A percentile compares a stretch with the other conserved stretches of the same genome.
phyloP scores from a whole-genome alignment of 64 coral and sea anemone genomes.

The Montipora efflorescens region DNA sequence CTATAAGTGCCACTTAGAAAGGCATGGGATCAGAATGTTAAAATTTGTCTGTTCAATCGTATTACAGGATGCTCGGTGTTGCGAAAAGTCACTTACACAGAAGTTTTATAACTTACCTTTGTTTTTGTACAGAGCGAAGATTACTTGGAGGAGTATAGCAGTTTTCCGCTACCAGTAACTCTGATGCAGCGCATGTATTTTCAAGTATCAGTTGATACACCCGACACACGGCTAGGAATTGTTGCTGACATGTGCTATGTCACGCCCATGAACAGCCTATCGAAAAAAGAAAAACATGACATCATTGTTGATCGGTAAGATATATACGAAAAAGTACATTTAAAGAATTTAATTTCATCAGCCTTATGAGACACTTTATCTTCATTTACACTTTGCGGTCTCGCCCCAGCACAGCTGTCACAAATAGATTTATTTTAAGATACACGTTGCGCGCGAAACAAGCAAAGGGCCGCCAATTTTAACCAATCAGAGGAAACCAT shows the following conservation, averaged over 20 bases:
- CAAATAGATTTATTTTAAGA: no score
- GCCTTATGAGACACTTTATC: no score
- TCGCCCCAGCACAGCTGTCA: no score
- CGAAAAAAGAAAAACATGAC: slow-evolving; percentile 43
- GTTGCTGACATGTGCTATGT: slow-evolving; percentile 85
- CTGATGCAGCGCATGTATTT: slow-evolving; percentile 75
- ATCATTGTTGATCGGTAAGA: slow-evolving; percentile 83
- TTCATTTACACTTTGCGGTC: no score
- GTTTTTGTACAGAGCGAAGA: slow-evolving; percentile 19
- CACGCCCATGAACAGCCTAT: slow-evolving; percentile 69
- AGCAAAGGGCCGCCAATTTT: no score
- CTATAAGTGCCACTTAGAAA: no score
- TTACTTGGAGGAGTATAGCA: slow-evolving; percentile 61
- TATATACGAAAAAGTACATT: no score
- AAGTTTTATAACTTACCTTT: not conserved
- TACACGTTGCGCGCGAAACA: no score
- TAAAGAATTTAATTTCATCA: no score
- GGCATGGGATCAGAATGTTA: no score
- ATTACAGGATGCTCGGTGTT: not conserved
- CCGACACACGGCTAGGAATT: slow-evolving; percentile 81
- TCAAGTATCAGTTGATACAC: slow-evolving; percentile 84
- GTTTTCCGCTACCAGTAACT: slow-evolving; percentile 74
- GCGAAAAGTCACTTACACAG: not conserved
- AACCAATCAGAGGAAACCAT: no score
- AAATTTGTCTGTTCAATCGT: no score